Conservation (phyloP, 2,113 vertebrate genomes). For the Madoqua kirkii region DNA sequence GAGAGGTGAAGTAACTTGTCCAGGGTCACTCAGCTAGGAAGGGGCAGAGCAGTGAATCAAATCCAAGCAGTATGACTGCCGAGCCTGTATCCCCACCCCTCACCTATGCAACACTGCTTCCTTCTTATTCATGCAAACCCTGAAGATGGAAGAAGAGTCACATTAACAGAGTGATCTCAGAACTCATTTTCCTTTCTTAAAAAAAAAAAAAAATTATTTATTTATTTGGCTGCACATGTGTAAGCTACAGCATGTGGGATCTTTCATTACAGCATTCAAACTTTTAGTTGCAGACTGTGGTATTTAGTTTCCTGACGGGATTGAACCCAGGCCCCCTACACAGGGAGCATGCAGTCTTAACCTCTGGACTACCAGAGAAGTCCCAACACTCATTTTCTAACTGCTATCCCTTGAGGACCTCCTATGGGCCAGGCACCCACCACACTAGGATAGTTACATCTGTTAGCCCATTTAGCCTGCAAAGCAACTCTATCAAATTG, state of each 20-base stretch:
- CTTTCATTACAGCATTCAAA: neutral
- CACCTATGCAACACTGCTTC: neutral
- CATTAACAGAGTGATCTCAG: neutral
- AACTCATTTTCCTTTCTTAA: neutral
- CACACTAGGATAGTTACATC: fast-evolving
- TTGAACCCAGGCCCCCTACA: neutral
- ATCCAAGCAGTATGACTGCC: neutral
- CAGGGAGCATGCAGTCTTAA: neutral
- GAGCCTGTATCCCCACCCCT: neutral
- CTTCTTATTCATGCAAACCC: neutral
- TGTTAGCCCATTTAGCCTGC: neutral
- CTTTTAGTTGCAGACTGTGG: neutral
- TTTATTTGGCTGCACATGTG: neutral
- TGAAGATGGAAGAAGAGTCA: neutral
- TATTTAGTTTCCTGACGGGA: neutral
- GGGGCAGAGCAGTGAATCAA: neutral
- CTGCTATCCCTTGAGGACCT: neutral
- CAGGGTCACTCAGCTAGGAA: neutral
- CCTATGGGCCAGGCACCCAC: neutral
- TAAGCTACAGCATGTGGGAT: neutral
- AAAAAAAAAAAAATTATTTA: neutral
- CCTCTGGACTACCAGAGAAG: neutral
- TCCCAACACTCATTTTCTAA: neutral
- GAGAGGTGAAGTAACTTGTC: neutral
- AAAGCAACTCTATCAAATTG: neutral